phyloP scores from a whole-genome alignment of 2,888 invertebrate genomes.

The Taenaris catops region DNA sequence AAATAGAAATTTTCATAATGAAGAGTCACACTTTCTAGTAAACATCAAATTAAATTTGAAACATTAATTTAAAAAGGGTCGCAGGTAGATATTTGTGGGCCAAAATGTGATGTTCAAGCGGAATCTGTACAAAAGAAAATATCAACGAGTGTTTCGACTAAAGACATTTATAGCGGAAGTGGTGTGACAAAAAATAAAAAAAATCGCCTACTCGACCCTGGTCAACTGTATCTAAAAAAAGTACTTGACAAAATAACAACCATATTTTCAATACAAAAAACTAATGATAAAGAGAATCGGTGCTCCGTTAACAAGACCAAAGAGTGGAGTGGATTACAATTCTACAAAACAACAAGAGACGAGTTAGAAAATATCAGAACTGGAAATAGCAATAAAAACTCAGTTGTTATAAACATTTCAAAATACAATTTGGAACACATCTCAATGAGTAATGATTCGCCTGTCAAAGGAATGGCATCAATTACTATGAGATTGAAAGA shows the following conservation, averaged over 20 bases:
- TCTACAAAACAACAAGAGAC: constrained; percentile 25
- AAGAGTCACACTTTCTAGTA: too few species aligned
- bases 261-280: constrained; percentile 37
- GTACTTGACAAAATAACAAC: constrained; percentile 52
- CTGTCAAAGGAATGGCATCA: constrained; percentile 36
- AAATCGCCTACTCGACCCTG: constrained; percentile 33
- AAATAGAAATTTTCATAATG: too few species aligned
- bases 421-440: constrained; percentile 51
- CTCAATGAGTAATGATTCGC: constrained; percentile 39
- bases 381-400: constrained; percentile 32
- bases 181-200: constrained; percentile 18
- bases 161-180: constrained; percentile 20
- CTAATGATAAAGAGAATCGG: constrained; percentile 20
- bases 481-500: constrained; percentile 48
- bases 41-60: too few species aligned
- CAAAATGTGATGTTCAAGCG: constrained; percentile 42
- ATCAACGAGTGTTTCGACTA: constrained; percentile 43
- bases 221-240: constrained; percentile 46
- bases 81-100: constrained; percentile 18
- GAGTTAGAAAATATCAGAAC: constrained; percentile 31
- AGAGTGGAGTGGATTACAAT: constrained; percentile 11
- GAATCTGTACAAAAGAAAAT: constrained; percentile 44
- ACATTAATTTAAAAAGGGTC: too few species aligned
- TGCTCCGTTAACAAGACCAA: constrained; percentile 19
- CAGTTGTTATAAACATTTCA: constrained; percentile 47